These are phyloP conservation scores for Vandiemenella viatica DNA, from an alignment of 2,888 invertebrate genomes.

Conservation along the genomic window DNA sequence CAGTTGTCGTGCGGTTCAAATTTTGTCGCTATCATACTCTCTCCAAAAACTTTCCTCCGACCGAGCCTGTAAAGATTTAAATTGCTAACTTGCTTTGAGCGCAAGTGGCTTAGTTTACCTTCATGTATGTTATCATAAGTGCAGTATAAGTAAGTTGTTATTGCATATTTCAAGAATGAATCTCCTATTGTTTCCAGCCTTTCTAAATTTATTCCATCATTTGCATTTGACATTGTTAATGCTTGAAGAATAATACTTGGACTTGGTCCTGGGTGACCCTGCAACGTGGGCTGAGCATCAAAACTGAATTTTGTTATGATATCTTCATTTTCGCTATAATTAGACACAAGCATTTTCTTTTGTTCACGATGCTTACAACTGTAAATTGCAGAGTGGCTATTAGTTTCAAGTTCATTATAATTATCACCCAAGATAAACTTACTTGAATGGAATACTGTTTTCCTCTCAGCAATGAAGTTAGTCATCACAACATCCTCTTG, in stretches of 20 bases:
- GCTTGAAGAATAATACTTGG: conserved; percentile 85
- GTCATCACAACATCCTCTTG: not conserved
- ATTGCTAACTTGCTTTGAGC: conserved; percentile 89
- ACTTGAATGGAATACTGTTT: not conserved
- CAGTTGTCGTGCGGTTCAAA: conserved; percentile 99
- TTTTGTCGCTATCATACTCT: conserved; percentile 94
- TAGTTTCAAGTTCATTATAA: conserved; percentile 7
- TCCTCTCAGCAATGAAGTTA: not conserved
- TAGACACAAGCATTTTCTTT: conserved; percentile 5
- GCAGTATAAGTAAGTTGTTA: conserved; percentile 92
- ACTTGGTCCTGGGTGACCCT: conserved; percentile 77
- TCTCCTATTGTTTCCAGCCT: conserved; percentile 96
- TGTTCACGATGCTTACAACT: no score
- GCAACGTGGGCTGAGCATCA: conserved; percentile 68
- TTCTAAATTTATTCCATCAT: conserved; percentile 95
- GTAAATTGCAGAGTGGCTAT: no score
- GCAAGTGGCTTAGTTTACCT: conserved; percentile 88
- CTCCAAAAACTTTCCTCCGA: conserved; percentile 71
- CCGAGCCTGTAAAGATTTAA: conserved; percentile 91
- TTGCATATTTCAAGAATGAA: conserved; percentile 94
- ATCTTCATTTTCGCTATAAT: conserved; percentile 8
- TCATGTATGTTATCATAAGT: conserved; percentile 93
- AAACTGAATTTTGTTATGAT: conserved; percentile 50
- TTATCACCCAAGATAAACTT: not conserved
- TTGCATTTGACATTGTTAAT: conserved; percentile 96